Evolutionary conservation across 64 coral and sea anemone species (phyloP).

Genomic region (Astreopora myriophthalma): DNA sequence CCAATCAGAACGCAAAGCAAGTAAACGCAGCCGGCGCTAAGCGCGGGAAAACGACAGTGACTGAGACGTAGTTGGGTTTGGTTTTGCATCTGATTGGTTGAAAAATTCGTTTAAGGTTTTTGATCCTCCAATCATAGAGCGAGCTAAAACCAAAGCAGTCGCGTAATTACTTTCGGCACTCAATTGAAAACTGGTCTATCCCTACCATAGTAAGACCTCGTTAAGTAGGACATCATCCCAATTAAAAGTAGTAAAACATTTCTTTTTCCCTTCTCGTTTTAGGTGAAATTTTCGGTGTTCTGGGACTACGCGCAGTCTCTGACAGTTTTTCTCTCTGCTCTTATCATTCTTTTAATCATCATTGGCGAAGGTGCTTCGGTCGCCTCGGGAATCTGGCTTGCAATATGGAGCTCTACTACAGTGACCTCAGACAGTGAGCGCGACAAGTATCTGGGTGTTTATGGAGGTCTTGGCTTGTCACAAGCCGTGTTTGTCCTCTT

Average conservation of each 20-base stretch:
- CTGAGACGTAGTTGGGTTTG: too few species aligned
- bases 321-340: constrained; percentile 18
- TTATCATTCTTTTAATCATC: constrained; percentile 45
- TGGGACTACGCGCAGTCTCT: constrained; percentile 58
- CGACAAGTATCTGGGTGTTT: constrained; percentile 65
- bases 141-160: too few species aligned
- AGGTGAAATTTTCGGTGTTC: constrained; percentile 80
- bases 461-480: constrained; percentile 69
- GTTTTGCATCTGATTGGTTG: too few species aligned
- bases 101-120: too few species aligned
- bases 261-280: not conserved
- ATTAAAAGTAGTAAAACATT: not conserved
- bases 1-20: too few species aligned
- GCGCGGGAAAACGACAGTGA: too few species aligned
- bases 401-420: constrained; percentile 78
- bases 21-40: too few species aligned
- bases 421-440: constrained; percentile 57
- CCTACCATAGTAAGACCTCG: too few species aligned
- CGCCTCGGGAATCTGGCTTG: constrained; percentile 84
- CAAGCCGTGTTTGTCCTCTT: constrained; percentile 59
- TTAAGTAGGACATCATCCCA: not conserved
- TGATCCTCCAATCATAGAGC: too few species aligned
- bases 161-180: too few species aligned
- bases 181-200: too few species aligned
- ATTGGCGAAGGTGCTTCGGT: constrained; percentile 38